Base-by-base conservation (phyloP, 2,797 vertebrate genomes). In the Platyrinchus mystaceus region DNA sequence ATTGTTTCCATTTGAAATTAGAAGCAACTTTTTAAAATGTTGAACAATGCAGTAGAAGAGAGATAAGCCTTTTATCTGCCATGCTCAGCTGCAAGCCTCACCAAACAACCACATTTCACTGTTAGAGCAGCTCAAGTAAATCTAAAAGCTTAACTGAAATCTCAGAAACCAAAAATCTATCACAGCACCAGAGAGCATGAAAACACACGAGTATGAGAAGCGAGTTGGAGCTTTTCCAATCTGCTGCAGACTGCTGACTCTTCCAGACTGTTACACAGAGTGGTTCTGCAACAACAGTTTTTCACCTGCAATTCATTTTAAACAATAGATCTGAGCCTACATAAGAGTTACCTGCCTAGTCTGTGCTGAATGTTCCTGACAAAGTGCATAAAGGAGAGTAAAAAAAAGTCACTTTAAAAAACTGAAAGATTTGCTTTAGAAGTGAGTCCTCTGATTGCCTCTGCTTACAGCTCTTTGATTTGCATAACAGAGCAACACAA, bases 121-220 rank as follows among this genome's bases (percentile, higher is more conserved):
- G 62, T 81, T 85, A 88, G 9, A 83, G 76, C 39, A 47, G 79
- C 55, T 86, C 73, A 84, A 87, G 73, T 89, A 86, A 94, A 94
- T 93, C 73, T 77, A 82, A 94, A 96, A 94, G 84, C 74, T 94
- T 79, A 95, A 92, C 56, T 89, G 62, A 83, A 94, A 91, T 89
- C 70, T 84, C 85, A 87, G 91, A 77, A 94, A 84, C 55, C 63
- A 88, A 91, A 95, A 78, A 89, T 81, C 82, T 89, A 67, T 69
- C 84, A 85, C 58, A 75, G 34, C 36, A 84, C 47, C 55, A 76
- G 59, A 64, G 9, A 92, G 66, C 82, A 86, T 46, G 58, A 92
- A 94, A 93, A 90, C 47, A 55, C 47, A 79, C 0, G 8, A 75
- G 60, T 21, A 64, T 19, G 67, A 82, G 75, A 89, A 90, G 63